Evolutionary conservation across 1,140 invertebrate genomes (phyloP).

Genomic region (Zaprionus camerounensis): DNA sequence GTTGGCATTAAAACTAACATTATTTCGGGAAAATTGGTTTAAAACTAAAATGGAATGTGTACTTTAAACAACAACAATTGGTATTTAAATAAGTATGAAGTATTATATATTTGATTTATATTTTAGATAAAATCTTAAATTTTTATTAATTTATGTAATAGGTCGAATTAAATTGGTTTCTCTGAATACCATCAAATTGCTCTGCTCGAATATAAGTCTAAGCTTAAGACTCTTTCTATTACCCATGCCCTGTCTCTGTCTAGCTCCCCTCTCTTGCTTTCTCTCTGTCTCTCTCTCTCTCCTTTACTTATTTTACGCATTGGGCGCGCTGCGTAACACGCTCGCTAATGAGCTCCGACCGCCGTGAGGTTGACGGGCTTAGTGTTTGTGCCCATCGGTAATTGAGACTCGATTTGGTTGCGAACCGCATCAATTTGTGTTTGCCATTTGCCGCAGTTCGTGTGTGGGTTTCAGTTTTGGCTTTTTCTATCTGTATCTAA

Average conservation of each 20-base stretch:
- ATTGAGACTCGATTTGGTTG: slow-evolving; percentile 53
- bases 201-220: background rate
- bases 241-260: too few species aligned
- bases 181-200: too few species aligned
- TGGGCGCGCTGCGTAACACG: slow-evolving; percentile 27
- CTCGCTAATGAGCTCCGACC: slow-evolving; percentile 47
- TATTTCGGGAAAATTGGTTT: background rate
- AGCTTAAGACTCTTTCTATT: background rate
- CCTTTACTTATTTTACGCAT: background rate
- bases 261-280: background rate
- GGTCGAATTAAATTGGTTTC: too few species aligned
- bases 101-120: background rate
- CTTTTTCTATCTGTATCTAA: background rate
- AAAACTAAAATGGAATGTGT: background rate
- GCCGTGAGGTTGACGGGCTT: slow-evolving; percentile 33
- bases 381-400: slow-evolving; percentile 44
- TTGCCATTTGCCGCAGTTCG: slow-evolving; percentile 41
- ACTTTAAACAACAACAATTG: background rate
- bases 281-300: background rate
- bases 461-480: slow-evolving; percentile 39
- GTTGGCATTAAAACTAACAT: background rate
- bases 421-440: slow-evolving; percentile 52
- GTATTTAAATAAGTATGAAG: too few species aligned
- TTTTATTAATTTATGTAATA: too few species aligned
- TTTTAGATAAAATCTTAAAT: background rate